Conservation (phyloP, 2,888 invertebrate genomes). For the Thysanoteuthis rhombus region DNA sequence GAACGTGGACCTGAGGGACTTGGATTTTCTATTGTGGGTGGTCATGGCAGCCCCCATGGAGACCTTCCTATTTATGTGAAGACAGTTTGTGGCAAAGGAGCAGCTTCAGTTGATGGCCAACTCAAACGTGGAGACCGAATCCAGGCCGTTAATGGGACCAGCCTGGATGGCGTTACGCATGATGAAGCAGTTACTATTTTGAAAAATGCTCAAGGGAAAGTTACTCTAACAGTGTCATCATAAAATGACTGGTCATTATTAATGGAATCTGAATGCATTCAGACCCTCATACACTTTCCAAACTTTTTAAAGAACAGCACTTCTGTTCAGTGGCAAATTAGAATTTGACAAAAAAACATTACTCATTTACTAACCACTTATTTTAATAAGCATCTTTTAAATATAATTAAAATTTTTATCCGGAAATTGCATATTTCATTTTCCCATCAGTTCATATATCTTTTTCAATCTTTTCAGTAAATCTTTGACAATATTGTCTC, state of each 20-base stretch:
- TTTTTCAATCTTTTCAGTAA: not conserved
- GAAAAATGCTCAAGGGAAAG: conserved; percentile 74
- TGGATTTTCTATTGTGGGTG: conserved; percentile 73
- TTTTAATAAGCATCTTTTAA: not conserved
- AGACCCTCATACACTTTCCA: not conserved
- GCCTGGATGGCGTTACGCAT: conserved; percentile 73
- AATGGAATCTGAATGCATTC: not conserved
- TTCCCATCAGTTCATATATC: not conserved
- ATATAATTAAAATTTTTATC: not conserved
- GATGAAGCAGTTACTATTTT: conserved; percentile 88
- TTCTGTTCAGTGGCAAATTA: conserved; percentile 12
- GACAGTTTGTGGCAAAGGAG: conserved; percentile 77
- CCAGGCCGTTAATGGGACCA: conserved; percentile 87
- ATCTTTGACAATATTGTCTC: not conserved
- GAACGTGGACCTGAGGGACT: conserved; percentile 71
- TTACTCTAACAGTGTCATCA: conserved; percentile 69
- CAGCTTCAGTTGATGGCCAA: conserved; percentile 83
- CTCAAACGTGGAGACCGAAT: conserved; percentile 92
- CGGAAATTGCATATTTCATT: not conserved
- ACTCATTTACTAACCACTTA: not conserved
- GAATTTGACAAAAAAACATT: not conserved
- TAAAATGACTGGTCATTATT: conserved; percentile 44
- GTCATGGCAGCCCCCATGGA: conserved; percentile 70
- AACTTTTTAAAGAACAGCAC: not conserved
- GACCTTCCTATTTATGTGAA: conserved; percentile 72